Conservation (phyloP, 2,797 vertebrate species). For the Chelmon rostratus region DNA sequence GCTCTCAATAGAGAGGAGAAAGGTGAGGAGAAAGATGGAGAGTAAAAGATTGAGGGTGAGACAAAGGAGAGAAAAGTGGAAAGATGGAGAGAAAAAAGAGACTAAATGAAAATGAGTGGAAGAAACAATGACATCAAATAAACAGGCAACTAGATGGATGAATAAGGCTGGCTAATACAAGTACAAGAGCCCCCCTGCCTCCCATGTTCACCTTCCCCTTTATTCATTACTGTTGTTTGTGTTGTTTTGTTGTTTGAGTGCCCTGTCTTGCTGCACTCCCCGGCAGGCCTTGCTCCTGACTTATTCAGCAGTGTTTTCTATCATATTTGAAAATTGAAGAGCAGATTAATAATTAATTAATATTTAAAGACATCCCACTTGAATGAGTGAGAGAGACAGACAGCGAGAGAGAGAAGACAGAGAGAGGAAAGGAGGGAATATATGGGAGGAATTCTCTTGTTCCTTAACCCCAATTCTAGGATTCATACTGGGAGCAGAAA, state of each 20-base stretch:
- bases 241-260: constrained; percentile 74
- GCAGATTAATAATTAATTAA: constrained; percentile 84
- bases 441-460: constrained; percentile 81
- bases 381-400: constrained; percentile 43
- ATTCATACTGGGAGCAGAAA: constrained; percentile 75
- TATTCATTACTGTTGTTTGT: constrained; percentile 70
- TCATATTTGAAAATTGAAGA: constrained; percentile 84
- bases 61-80: background rate
- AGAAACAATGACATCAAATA: background rate
- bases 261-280: constrained; percentile 60
- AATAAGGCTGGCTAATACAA: constrained; percentile 8
- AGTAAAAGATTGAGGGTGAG: constrained; percentile 18
- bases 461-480: constrained; percentile 83
- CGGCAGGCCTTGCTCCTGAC: constrained; percentile 86
- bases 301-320: constrained; percentile 87
- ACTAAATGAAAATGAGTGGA: background rate
- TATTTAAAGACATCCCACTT: constrained; percentile 83
- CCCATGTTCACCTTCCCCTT: constrained; percentile 32
- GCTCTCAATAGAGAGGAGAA: constrained; percentile 77
- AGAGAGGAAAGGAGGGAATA: constrained; percentile 72
- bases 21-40: constrained; percentile 14
- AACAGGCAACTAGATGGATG: constrained; percentile 11
- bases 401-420: constrained; percentile 28
- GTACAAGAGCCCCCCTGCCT: background rate
- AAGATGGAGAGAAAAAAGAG: constrained; percentile 13